Percentiles rank a stretch among this genome's conserved stretches.
Evolutionary conservation across 2,888 invertebrate genomes (phyloP).

Genomic region (Anthrax anthrax): DNA sequence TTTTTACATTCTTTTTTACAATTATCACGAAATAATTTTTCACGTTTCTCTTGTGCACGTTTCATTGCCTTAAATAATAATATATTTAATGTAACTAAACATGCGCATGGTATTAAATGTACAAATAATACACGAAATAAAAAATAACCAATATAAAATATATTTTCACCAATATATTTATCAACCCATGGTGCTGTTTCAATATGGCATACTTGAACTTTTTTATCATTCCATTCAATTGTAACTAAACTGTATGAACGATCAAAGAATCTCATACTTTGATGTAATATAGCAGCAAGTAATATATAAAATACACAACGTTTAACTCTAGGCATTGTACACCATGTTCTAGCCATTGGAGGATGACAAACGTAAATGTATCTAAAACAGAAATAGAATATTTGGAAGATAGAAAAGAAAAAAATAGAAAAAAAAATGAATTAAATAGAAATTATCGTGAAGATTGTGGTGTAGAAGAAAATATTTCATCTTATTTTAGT

Average conservation of each 20-base stretch:
- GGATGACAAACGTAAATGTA: constrained; percentile 94
- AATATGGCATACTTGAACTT: constrained; percentile 51
- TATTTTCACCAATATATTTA: constrained; percentile 48
- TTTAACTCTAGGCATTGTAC: constrained; percentile 54
- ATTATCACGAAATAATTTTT: constrained; percentile 63
- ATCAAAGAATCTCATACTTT: constrained; percentile 72
- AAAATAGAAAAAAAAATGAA: background rate
- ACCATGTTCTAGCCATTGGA: constrained; percentile 70
- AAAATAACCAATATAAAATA: constrained; percentile 71
- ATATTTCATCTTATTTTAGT: background rate
- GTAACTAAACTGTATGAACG: constrained; percentile 43
- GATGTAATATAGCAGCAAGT: constrained; percentile 63
- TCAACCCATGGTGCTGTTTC: constrained; percentile 56
- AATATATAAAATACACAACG: constrained; percentile 68
- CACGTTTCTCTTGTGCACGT: constrained; percentile 64
- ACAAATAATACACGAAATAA: constrained; percentile 81
- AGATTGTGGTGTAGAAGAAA: no score
- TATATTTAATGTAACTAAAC: constrained; percentile 76
- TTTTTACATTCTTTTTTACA: constrained; percentile 65
- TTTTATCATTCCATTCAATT: constrained; percentile 53
- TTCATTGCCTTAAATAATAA: constrained; percentile 75
- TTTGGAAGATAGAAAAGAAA: no score
- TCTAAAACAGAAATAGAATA: constrained; percentile 14
- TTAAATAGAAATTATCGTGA: background rate
- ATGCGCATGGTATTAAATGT: constrained; percentile 79